phyloP scores from a whole-genome alignment of 2,888 invertebrate genomes.

The Dasysyrphus albostriatus region DNA sequence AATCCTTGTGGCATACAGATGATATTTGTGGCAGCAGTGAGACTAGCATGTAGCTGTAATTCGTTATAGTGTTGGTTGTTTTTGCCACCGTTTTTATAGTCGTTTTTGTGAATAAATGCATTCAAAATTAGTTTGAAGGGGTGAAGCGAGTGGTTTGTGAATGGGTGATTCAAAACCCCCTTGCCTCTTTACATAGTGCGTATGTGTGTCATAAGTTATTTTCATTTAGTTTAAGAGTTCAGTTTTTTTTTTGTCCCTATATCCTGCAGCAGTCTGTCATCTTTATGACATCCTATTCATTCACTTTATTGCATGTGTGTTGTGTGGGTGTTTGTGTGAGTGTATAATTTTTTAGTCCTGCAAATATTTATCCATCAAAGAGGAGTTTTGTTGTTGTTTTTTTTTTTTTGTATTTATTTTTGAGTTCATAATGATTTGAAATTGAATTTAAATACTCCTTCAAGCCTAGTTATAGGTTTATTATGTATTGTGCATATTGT shows the following conservation, averaged over 20 bases:
- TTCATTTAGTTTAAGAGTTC: constrained; percentile 55
- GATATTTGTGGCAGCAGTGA: constrained; percentile 46
- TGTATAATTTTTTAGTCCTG: constrained; percentile 25
- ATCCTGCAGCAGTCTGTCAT: constrained; percentile 31
- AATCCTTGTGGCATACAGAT: constrained; percentile 27
- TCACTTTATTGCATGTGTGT: constrained; percentile 12
- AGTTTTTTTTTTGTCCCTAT: not conserved
- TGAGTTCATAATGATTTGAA: constrained; percentile 41
- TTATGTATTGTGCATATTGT: not conserved
- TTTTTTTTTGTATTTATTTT: not conserved
- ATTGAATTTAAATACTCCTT: constrained; percentile 38
- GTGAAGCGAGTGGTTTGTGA: not conserved
- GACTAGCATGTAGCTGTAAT: constrained; percentile 46
- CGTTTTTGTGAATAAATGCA: constrained; percentile 57
- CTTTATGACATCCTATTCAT: constrained; percentile 63
- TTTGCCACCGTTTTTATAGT: constrained; percentile 30
- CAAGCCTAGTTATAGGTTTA: not conserved
- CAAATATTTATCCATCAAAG: constrained; percentile 53
- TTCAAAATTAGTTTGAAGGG: constrained; percentile 28
- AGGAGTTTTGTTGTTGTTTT: not conserved
- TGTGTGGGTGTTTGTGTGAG: not conserved
- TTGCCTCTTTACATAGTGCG: not conserved
- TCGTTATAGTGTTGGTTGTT: constrained; percentile 50
- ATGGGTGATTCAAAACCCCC: constrained; percentile 26
- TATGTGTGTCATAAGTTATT: constrained; percentile 42